Base-by-base conservation (phyloP, 2,797 vertebrate species). In the Argentina silus region DNA sequence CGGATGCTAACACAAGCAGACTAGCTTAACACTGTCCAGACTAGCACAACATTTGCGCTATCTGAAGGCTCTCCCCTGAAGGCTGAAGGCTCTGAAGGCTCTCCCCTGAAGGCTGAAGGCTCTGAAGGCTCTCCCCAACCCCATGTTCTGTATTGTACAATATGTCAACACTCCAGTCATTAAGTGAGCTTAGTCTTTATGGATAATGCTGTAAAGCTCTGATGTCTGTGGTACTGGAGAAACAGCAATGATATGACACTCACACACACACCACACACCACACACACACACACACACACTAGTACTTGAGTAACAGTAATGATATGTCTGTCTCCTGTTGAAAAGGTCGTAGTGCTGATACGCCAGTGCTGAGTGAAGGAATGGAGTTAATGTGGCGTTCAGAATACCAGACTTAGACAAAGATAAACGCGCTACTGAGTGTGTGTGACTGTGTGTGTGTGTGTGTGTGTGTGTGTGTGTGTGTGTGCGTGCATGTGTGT, bases 371-470 rank as follows among this genome's bases (percentile, higher is more conserved):
- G 87, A 88, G 75, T 72, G 86, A 89, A 84, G 81, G 74, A 78
- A 77, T 44, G 59, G 83, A 86, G 82, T 76, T 84, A 89, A 88
- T 90, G 89, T 86, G 78, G 80, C 80, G 3, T 85, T 82, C 68
- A 73, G 75, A 70, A 81, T 68, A 51, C 80, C 60, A 6, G 70
- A 27, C 72, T 75, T 1, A 2, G 72, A 77, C 75, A 69, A 79
- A 81, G 81, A 79, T 83, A 86, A 86, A 83, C 53, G 66, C 10
- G 0, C 55, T 11, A 0, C 42, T 15, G 63, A 9, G 23, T 5
- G 19, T 74, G 47, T 36, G 53, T 43, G 72, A 15, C 65, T 62
- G 19, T 61, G 59, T 62, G 36, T 27, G 62, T 65, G 62, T 15
- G 60, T 62, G 62, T 64, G 42, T 62, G 60, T 62, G 63, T 21